Base-by-base conservation (phyloP, 2,797 vertebrate species). In the Peromyscus nudipes region DNA sequence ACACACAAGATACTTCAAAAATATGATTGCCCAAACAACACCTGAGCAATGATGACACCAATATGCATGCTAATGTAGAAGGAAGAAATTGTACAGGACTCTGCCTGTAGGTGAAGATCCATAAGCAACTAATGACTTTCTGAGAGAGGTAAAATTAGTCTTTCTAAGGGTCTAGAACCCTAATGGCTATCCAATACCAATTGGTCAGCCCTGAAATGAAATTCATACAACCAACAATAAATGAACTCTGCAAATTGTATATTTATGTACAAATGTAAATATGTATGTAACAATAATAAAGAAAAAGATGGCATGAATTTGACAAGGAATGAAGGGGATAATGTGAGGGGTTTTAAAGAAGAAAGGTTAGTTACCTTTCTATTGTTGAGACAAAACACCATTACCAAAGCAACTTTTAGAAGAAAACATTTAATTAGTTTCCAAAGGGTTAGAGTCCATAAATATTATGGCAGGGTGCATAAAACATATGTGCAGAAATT, bases 341-440 rank as follows among this genome's bases (percentile, higher is more conserved):
- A 2, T 40, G 11, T 4, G 37, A 25, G 4, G 37, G 21, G 10
- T 27, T 10, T 10, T 3, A 0, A 3, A 71, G 16, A 69, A 10
- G 6, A 71, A 71, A n/a, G 67, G 34, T n/a, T 43, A 40, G 34
- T 75, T 43, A 43, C 21, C 37, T 23, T 75, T 43, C 21, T 40
- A 40, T 75, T 25, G 37, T 8, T 25, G 37, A 25, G 37, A 75
- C 37, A 40, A 75, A 75, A 40, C 64, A 29, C 11, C 11, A 65
- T 65, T 3, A 65, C 11, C 27, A 65, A 65, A 65, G 64, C 11
- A 65, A 65, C 3, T 65, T 29, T 29, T 64, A 29, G 23, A 64
- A 64, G 25, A 64, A 29, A 64, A 7, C 27, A 73, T 23, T 40
- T 12, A 40, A 21, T 73, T 25, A 25, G 11, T 10, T 75, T 75